phyloP scores from a whole-genome alignment of 2,113 vertebrate species.

The Acinonyx jubatus region DNA sequence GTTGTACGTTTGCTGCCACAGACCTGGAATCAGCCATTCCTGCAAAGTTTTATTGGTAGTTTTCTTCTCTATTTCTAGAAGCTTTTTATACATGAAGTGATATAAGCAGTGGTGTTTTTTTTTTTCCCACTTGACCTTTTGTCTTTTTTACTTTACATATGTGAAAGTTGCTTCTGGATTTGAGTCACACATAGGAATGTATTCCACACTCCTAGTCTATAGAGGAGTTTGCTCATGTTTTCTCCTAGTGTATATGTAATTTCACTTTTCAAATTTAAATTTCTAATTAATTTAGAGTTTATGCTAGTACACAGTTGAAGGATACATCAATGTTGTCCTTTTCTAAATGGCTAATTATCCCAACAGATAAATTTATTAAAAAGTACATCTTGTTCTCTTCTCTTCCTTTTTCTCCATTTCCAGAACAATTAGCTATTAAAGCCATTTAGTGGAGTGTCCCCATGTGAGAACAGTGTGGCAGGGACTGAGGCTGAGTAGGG shows the following conservation, averaged over 20 bases:
- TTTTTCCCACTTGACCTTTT: not conserved
- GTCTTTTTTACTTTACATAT: not conserved
- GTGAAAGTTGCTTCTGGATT: not conserved
- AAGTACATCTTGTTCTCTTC: not conserved
- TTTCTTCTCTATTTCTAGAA: not conserved
- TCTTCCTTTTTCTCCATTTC: not conserved
- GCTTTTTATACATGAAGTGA: not conserved
- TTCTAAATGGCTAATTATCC: not conserved
- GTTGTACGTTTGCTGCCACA: not conserved
- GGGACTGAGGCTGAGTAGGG: not conserved
- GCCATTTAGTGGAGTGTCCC: not conserved
- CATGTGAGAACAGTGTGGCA: not conserved
- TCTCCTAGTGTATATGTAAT: not conserved
- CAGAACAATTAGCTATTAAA: not conserved
- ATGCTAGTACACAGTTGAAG: not conserved
- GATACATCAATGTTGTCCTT: not conserved
- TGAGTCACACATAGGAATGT: not conserved
- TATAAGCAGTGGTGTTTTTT: not conserved
- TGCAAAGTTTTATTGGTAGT: not conserved
- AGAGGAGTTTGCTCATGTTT: not conserved
- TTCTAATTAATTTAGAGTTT: not conserved
- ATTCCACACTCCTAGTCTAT: not conserved
- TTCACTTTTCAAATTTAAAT: not conserved
- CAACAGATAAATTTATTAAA: not conserved
- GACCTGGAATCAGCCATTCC: not conserved